phyloP scores from a whole-genome alignment of 1,140 invertebrate species.

The Campoletis sonorensis region DNA sequence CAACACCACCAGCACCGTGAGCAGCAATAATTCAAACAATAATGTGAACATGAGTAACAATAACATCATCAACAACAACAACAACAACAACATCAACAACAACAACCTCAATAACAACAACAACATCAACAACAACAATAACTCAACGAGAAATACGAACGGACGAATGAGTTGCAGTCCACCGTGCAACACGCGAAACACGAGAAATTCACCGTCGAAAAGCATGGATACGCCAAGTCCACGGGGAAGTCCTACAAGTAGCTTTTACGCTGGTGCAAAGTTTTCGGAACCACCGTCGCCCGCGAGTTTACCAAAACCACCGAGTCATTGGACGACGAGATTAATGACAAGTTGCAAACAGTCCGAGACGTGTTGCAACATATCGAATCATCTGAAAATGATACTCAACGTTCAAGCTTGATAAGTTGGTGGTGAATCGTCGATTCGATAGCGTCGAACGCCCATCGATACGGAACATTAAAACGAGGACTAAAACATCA shows the following conservation, averaged over 20 bases:
- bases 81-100: conserved; percentile 17
- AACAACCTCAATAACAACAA: conserved; percentile 25
- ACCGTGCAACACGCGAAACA: conserved; percentile 57
- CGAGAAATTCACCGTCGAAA: conserved; percentile 61
- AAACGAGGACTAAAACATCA: not conserved
- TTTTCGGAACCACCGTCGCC: conserved; percentile 81
- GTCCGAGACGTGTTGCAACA: conserved; percentile 62
- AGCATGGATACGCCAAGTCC: conserved; percentile 58
- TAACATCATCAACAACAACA: conserved; percentile 11
- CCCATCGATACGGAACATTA: not conserved
- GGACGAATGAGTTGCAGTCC: conserved; percentile 66
- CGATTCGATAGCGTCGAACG: conserved; percentile 17
- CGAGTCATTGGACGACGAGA: conserved; percentile 77
- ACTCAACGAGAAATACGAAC: conserved; percentile 31
- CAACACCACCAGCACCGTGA: conserved; percentile 28
- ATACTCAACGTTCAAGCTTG: conserved; percentile 79
- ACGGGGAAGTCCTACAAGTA: conserved; percentile 73
- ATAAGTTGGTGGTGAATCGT: conserved; percentile 54
- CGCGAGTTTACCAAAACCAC: conserved; percentile 79
- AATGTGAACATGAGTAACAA: conserved; percentile 46
- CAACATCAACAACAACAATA: conserved; percentile 17
- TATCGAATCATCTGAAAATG: conserved; percentile 78
- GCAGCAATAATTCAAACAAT: conserved; percentile 22
- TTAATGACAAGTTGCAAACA: conserved; percentile 62
- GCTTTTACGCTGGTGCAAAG: conserved; percentile 80